Evolutionary conservation across 2,888 invertebrate species (phyloP).

Genomic region (Aphelenchoides bicaudatus): DNA sequence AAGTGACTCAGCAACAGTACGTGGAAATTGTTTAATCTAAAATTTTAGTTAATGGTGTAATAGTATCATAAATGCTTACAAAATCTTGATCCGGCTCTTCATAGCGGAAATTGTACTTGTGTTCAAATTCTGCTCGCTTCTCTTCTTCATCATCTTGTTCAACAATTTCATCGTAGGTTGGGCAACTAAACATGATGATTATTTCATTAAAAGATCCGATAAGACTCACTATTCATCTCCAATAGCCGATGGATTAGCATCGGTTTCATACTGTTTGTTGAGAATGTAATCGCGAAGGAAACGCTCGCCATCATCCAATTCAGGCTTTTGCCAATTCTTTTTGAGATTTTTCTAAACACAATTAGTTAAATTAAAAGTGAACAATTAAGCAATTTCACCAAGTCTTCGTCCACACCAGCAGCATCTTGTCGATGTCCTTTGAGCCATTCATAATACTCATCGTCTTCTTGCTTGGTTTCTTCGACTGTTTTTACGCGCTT

Average conservation of each 20-base stretch:
- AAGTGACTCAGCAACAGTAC: constrained; percentile 78
- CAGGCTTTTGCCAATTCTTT: constrained; percentile 29
- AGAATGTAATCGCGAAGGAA: constrained; percentile 88
- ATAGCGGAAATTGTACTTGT: constrained; percentile 89
- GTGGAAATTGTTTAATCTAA: constrained; percentile 82
- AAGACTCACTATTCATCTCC: not conserved
- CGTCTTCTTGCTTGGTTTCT: constrained; percentile 63
- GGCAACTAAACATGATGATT: constrained; percentile 49
- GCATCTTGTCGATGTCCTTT: constrained; percentile 74
- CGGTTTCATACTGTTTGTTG: constrained; percentile 71
- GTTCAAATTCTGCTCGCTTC: constrained; percentile 83
- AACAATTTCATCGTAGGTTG: constrained; percentile 69
- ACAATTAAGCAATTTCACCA: constrained; percentile 20
- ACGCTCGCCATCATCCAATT: constrained; percentile 76
- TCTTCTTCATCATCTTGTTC: constrained; percentile 72
- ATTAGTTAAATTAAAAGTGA: not conserved
- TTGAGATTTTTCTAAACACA: constrained; percentile 35
- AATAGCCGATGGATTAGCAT: constrained; percentile 45
- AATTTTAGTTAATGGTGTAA: constrained; percentile 22
- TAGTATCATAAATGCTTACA: constrained; percentile 51
- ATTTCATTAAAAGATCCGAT: not conserved
- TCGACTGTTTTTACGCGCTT: constrained; percentile 58
- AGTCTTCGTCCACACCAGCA: constrained; percentile 33
- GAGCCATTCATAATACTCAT: constrained; percentile 75
- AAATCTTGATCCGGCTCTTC: constrained; percentile 91